Conservation (phyloP, 2,113 vertebrate genomes). For the Galeopterus variegatus region DNA sequence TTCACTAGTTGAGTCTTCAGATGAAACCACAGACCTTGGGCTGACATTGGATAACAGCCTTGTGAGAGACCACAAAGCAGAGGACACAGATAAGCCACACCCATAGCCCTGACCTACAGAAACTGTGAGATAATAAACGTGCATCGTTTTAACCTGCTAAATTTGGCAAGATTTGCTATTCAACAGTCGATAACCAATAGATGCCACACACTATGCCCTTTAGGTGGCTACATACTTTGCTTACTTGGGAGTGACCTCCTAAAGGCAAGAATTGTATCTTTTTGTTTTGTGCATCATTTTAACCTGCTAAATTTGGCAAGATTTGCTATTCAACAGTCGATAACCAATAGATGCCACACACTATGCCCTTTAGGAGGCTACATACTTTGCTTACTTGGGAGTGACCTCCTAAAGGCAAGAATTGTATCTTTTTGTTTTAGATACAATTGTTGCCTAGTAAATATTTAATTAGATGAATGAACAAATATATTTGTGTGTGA, state of each 20-base stretch:
- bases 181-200: background rate
- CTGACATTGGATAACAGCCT: background rate
- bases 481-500: background rate
- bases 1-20: background rate
- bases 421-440: background rate
- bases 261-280: background rate
- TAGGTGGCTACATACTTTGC: background rate
- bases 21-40: background rate
- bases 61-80: background rate
- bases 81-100: background rate
- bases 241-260: background rate
- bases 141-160: background rate
- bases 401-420: background rate
- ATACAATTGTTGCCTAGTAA: background rate
- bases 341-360: background rate
- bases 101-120: background rate
- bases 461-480: background rate
- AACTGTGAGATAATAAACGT: background rate
- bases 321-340: background rate
- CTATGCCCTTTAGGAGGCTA: background rate
- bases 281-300: background rate
- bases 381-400: background rate
- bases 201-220: background rate
- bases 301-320: background rate
- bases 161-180: background rate